Evolutionary conservation across 2,888 invertebrate species (phyloP).

Genomic region (Caenorhabditis imperialis): DNA sequence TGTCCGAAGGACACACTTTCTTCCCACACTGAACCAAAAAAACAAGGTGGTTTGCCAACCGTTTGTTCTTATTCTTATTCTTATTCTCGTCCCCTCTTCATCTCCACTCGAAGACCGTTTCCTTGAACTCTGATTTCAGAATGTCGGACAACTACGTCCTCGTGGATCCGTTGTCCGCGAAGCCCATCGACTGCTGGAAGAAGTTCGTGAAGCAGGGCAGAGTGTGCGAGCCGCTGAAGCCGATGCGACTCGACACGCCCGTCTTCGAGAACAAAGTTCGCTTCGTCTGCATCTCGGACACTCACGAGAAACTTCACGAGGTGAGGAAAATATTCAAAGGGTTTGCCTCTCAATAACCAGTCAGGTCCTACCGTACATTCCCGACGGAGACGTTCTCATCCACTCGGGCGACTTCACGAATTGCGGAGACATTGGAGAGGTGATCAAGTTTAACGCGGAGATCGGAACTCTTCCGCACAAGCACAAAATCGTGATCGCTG

Average conservation of each 20-base stretch:
- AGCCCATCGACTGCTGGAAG: constrained; percentile 77
- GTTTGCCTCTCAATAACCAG: constrained; percentile 6
- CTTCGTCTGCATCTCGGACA: constrained; percentile 76
- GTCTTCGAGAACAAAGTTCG: constrained; percentile 70
- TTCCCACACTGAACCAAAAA: constrained; percentile 29
- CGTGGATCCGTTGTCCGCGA: constrained; percentile 73
- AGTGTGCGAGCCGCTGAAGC: constrained; percentile 73
- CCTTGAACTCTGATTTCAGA: constrained; percentile 4
- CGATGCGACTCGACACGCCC: constrained; percentile 72
- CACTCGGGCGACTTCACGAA: constrained; percentile 78
- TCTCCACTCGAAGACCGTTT: neutral
- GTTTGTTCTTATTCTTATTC: constrained; percentile 13
- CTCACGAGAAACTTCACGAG: constrained; percentile 75
- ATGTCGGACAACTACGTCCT: constrained; percentile 68
- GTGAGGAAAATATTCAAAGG: constrained; percentile 21
- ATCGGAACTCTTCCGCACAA: constrained; percentile 72
- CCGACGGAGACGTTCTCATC: constrained; percentile 75
- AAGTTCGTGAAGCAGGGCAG: constrained; percentile 75
- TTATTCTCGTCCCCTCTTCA: no score
- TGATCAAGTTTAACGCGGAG: constrained; percentile 77
- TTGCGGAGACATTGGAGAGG: constrained; percentile 75
- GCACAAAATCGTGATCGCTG: constrained; percentile 71
- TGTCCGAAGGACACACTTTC: constrained; percentile 35
- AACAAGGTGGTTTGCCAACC: constrained; percentile 15
- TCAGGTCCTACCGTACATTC: constrained; percentile 60